phyloP scores from a whole-genome alignment of 2,888 invertebrate species.

The Chloroclystis v-ata region DNA sequence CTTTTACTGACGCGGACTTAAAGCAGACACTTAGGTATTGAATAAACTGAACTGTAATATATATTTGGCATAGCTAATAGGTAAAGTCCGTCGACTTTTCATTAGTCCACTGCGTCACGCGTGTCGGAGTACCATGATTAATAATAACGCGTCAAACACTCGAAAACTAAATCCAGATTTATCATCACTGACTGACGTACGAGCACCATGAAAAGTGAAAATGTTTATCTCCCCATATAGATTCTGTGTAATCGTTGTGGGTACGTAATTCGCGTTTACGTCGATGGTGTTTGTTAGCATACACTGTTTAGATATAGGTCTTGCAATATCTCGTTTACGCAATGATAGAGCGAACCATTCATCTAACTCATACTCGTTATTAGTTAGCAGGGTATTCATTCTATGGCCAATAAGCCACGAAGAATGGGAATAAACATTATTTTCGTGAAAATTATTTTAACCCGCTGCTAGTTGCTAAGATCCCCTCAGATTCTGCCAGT shows the following conservation, averaged over 20 bases:
- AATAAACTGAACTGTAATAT: constrained; percentile 42
- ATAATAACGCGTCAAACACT: constrained; percentile 58
- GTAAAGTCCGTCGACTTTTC: constrained; percentile 28
- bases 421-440: too few species aligned
- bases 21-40: constrained; percentile 37
- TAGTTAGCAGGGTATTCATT: too few species aligned
- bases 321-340: constrained; percentile 31
- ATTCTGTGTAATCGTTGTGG: constrained; percentile 51
- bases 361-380: too few species aligned
- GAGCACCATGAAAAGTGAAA: constrained; percentile 45
- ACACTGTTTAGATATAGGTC: constrained; percentile 7
- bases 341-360: constrained; percentile 16
- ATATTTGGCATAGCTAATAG: constrained; percentile 37
- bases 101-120: constrained; percentile 40
- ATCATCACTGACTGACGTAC: constrained; percentile 59
- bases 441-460: too few species aligned
- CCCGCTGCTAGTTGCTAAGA: too few species aligned
- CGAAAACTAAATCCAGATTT: constrained; percentile 61
- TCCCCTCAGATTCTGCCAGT: too few species aligned
- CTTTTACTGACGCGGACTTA: constrained; percentile 44
- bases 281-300: constrained; percentile 31
- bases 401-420: too few species aligned
- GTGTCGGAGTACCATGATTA: constrained; percentile 48
- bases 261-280: constrained; percentile 52
- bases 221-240: constrained; percentile 60